Base-by-base conservation (phyloP, 2,797 vertebrate genomes). In the Leuciscus waleckii region DNA sequence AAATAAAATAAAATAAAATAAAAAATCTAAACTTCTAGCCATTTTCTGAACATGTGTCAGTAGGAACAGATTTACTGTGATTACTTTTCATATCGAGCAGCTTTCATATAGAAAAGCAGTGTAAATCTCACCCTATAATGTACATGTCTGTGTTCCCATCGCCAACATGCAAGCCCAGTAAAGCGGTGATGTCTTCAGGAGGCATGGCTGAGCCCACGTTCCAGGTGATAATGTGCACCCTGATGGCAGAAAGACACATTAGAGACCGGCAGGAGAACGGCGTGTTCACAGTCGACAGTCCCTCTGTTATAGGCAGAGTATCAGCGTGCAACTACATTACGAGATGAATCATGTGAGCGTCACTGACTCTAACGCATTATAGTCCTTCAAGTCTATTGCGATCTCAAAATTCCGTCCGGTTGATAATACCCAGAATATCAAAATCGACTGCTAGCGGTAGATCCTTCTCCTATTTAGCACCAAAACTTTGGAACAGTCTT, bases 161-260 rank as follows among this genome's bases (percentile, higher is more conserved):
- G 0, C 96, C 95, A 1, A 96, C 92, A 70, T 98, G 96, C 91
- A 99, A 93, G 49, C 97, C 97, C 90, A 99, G 95, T 88, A 99
- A 93, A 85, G 97, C 92, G 0, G 97, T 97, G 93, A 99, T 95
- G 87, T 99, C 98, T 0, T 95, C 95, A 0, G 98, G 98, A 5
- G 98, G 98, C 90, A 96, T 94, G 88, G 98, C 96, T 0, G 97
- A 97, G 81, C 97, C 98, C 86, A 99, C 98, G 0, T 99, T 99
- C 98, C 98, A 99, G 5, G 98, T 99, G 92, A 98, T 95, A 89
- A 99, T 95, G 83, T 98, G 98, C 92, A 99, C 92, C 93, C 97
- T 97, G 94, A 92, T 56, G 82, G 82, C 76, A 89, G 89, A 91
- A 43, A 21, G 8, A 41, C 29, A 90, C 84, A 85, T 32, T 19